phyloP scores from a whole-genome alignment of 1,140 invertebrate species.

The Berghia stephanieae region DNA sequence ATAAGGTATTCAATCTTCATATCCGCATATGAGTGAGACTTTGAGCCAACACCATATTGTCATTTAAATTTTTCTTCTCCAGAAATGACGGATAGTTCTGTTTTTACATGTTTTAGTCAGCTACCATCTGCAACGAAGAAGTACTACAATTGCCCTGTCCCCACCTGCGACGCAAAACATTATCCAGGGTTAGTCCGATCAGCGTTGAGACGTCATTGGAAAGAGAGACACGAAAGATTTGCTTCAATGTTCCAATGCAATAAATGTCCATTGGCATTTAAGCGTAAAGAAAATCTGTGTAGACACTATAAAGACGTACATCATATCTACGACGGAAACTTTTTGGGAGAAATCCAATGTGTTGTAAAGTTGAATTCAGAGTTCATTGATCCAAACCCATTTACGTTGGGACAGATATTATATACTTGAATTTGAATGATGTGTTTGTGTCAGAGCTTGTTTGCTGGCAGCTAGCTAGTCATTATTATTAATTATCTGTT shows the following conservation, averaged over 20 bases:
- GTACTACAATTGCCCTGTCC: no score
- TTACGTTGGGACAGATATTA: not conserved
- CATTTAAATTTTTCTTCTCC: no score
- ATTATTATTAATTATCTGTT: not conserved
- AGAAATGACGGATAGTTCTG: no score
- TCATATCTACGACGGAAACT: not conserved
- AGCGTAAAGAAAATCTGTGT: constrained; percentile 13
- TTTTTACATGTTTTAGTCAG: no score
- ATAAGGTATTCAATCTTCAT: no score
- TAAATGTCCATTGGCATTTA: not conserved
- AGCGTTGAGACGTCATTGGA: constrained; percentile 11
- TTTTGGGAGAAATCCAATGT: not conserved
- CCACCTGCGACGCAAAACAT: no score
- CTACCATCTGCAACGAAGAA: no score
- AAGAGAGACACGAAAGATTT: constrained; percentile 14
- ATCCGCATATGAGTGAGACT: no score
- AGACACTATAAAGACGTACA: not conserved
- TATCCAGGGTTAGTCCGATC: no score
- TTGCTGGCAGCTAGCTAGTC: no score
- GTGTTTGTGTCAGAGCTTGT: no score
- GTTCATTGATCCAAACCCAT: not conserved
- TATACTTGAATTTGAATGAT: not conserved
- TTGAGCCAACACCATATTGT: no score
- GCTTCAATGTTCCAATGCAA: not conserved
- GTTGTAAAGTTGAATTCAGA: not conserved